Evolutionary conservation across 2,888 invertebrate species (phyloP), one percentile per base, ranked within the genome.

Genomic region (Mesorhabditis spiculigera): DNA sequence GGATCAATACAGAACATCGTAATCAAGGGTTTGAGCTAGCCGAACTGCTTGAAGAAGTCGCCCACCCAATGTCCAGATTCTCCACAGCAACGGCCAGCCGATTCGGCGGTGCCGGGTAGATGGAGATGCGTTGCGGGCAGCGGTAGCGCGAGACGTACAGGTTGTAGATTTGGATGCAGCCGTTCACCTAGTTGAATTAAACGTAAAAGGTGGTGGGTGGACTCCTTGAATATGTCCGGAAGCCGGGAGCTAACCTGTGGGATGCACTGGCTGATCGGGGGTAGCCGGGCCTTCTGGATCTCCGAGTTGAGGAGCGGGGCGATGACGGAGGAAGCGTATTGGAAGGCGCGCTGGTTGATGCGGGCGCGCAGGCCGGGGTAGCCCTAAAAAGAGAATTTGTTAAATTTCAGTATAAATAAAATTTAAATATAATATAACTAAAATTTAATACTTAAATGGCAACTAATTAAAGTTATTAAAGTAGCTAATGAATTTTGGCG

Each of bases 81-180:
- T 84, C 78, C 4, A 84, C 82, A 63, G 77, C 77, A 1, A 84
- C 68, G 16, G 82, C 81, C 61, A 84, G 72, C 70, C 78, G 74
- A 70, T 84, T 84, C 61, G 84, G 83, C 41, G 81, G 71, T 2
- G 82, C 81, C 16, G 84, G 84, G 70, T 84, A 84, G 58, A 84
- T 70, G 45, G 77, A 79, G 28, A 84, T 78, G 13, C 83, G 69
- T 65, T 81, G 80, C 5, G 84, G 84, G 68, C 83, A 82, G 41
- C 84, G 69, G 69, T 81, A 84, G 0, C 84, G 73, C 41, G 81
- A 81, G 43, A 84, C 82, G 73, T 82, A 84, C 16, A 82, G 72
- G 65, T 84, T 84, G 78, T 84, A 84, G 69, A 82, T 78, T 66
- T 80, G 76, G 63, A 84, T 75, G 68, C 83, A 84, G 45, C 83